Conservation (phyloP, 37 sponge, comb jelly and placozoan species). For the Eunapius fragilis region DNA sequence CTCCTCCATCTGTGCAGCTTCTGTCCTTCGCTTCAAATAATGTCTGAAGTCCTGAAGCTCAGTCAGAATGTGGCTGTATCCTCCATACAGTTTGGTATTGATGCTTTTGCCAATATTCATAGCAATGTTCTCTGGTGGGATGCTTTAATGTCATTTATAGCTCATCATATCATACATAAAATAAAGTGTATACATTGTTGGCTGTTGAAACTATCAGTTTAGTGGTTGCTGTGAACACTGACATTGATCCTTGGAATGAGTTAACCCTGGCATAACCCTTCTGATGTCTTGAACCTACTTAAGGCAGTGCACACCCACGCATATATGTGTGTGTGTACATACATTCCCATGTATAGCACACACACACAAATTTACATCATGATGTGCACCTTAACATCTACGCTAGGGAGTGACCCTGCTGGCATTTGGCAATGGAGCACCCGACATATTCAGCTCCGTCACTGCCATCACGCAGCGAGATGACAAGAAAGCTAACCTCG, state of each 20-base stretch:
- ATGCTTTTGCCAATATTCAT: too few species aligned
- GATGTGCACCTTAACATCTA: not conserved
- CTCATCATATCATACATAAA: too few species aligned
- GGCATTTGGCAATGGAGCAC: constrained; percentile 97
- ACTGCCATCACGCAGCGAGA: constrained; percentile 78
- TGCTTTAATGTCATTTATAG: too few species aligned
- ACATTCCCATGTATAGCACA: not conserved
- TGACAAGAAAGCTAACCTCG: constrained; percentile 76
- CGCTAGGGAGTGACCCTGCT: constrained; percentile 89
- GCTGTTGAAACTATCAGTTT: too few species aligned
- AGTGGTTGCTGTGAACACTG: too few species aligned
- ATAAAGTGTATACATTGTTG: too few species aligned
- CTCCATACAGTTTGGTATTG: too few species aligned
- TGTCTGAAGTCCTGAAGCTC: constrained; percentile 81
- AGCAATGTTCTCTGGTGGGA: too few species aligned
- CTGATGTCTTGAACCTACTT: too few species aligned
- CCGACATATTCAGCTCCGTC: constrained; percentile 95
- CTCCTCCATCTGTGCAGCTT: constrained; percentile 49
- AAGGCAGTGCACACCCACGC: not conserved
- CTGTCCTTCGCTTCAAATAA: constrained; percentile 91
- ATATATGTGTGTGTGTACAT: not conserved
- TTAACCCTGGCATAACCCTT: too few species aligned
- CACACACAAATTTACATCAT: not conserved
- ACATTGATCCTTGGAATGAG: too few species aligned
- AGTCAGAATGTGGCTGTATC: constrained; percentile 95